Base-by-base conservation (phyloP, 2,113 vertebrate genomes). In the Callionymus lyra region DNA sequence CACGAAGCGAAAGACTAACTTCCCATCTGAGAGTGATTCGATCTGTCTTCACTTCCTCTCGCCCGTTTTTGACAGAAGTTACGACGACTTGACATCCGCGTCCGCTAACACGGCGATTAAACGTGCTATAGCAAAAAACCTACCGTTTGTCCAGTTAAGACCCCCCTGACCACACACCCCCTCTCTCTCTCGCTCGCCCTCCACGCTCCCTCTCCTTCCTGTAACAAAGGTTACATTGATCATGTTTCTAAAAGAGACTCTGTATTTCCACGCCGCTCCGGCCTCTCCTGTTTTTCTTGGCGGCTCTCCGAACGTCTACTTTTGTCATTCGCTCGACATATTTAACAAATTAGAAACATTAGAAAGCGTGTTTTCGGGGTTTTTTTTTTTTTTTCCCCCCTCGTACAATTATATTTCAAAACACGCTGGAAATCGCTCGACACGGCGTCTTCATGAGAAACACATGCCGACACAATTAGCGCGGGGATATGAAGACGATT, bases 301-400 rank as follows among this genome's bases (percentile, higher is more conserved):
- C 82, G 42, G 58, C 19, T 27, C 8, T 55, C 40, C 5, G 56
- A 60, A n/a, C 33, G 42, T 78, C 80, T 81, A 83, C 76, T 79
- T 68, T 67, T 79, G 67, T 85, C 80, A 80, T 82, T 81, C 74
- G 74, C 65, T 53, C 58, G 79, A 62, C 76, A 79, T 79, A 83
- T 75, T 72, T 65, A 77, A 81, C 82, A 83, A 85, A 85, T 85
- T 84, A 82, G 85, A 88, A 86, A 84, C 81, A 85, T 54, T 68
- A 82, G 73, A 77, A 75, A 77, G 77, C 69, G 64, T 79, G 74
- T 80, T 85, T 85, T 86, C 68, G 61, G 86, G n/a, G 4, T 27
- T 27, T 27, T 27, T 27, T 27, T 27, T 27, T 27, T 27, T 27
- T 27, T 70, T 77, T 57, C 62, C 67, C 67, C 62, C 58, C 70